Evolutionary conservation across 1,140 invertebrate genomes (phyloP), one percentile per base, ranked within the genome.

Genomic region (Drosophila insularis): DNA sequence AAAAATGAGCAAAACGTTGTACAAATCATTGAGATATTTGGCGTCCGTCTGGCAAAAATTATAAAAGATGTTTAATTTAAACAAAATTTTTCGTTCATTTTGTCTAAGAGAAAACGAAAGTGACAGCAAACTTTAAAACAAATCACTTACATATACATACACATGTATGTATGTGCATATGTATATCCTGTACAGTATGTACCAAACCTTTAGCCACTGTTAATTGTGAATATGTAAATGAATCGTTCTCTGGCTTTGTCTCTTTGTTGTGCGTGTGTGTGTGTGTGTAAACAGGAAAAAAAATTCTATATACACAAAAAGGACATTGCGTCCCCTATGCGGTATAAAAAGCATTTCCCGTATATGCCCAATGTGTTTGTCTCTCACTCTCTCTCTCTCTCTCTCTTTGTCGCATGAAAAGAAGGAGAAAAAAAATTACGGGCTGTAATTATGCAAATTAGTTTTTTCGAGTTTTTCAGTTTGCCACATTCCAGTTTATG

Each of bases 381-480:
- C 11, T 37, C 11, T 37, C 35, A 4, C 11, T 37, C 35, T n/a
- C 35, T 13, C 35, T 37, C 11, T 37, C 11, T 37, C 35, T 37
- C 11, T n/a, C 3, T 37, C 35, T 37, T 2, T 35, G 39, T 27
- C 27, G 27, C 4, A 27, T 27, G 27, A 27, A 27, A 5, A 23
- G 23, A 23, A 27, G 7, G 10, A 37, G 17, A 27, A 72, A 81
- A 81, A 86, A 87, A 82, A 89, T 72, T 80, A 74, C 84, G 84
- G 84, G 80, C 84, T 84, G 84, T 87, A 87, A 87, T 87, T 87
- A 87, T 87, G 84, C 84, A 87, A 87, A 87, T 87, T 89, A 87
- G 84, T 87, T 80, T 50, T 50, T 43, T 72, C 14, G 55, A 78
- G 74, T 71, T 69, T 74, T 78, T 50, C 71, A 71, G 75, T 68